Conservation (phyloP, 2,888 invertebrate species). For the Sinopyrophorus schimmeli region DNA sequence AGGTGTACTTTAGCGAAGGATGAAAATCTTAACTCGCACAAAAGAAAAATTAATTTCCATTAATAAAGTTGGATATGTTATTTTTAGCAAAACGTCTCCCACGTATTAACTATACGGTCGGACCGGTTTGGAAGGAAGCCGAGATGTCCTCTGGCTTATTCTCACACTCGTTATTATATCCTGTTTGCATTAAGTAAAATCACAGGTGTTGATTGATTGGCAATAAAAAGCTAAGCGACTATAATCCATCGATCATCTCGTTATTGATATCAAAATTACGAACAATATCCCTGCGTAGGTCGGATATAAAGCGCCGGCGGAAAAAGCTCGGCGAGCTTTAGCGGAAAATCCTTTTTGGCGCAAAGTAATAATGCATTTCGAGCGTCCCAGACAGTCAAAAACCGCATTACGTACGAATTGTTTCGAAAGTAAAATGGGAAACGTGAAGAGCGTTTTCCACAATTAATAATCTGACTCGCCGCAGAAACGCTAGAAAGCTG, state of each 20-base stretch:
- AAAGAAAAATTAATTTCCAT: no score
- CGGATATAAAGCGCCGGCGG: background rate
- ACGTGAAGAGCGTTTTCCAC: no score
- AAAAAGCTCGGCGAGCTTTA: background rate
- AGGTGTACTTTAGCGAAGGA: no score
- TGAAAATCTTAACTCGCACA: no score
- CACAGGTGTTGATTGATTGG: slow-evolving; percentile 14
- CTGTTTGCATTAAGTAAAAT: slow-evolving; percentile 11
- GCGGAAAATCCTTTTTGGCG: slow-evolving; percentile 3
- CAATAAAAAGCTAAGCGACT: no score
- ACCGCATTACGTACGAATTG: no score
- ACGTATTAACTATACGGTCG: slow-evolving; percentile 15
- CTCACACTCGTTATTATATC: slow-evolving; percentile 25
- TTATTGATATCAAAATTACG: slow-evolving; percentile 8
- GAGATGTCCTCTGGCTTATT: slow-evolving; percentile 27
- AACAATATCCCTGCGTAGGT: background rate
- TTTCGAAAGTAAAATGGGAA: no score
- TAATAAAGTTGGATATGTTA: no score
- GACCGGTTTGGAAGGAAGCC: slow-evolving; percentile 29
- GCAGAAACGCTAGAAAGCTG: no score
- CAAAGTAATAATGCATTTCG: slow-evolving; percentile 2
- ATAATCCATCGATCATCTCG: no score
- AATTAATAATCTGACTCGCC: no score
- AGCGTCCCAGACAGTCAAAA: slow-evolving; percentile 4
- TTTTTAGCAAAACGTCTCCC: slow-evolving; percentile 22